Evolutionary conservation across 2,797 vertebrate species (phyloP), one percentile per base, ranked within the genome.

Genomic region (Micropoecilia bifurca): DNA sequence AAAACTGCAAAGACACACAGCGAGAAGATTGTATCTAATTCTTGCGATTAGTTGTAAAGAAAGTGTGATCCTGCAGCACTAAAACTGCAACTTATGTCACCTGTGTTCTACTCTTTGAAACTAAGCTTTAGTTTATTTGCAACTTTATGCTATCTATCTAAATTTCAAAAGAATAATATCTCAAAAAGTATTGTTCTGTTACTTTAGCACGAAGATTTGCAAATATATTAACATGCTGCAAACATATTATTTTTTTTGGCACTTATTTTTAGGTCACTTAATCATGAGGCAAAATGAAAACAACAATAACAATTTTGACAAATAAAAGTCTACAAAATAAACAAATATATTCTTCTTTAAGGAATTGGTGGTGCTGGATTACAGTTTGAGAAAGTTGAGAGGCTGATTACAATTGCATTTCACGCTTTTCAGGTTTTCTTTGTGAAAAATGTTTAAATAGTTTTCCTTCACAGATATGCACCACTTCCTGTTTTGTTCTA

Each of bases 21-120:
- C 30, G 57, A 82, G 83, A 82, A 85, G 71, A 87, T 68, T 76
- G n/a, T 25, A 71, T 50, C 84, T 71, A 16, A 71, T 76, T 33
- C 0, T 74, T 77, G 22, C 4, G 12, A 39, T 16, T 28, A 6
- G 16, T 28, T 61, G 6, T 20, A 18, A 66, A 39, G 33, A 22
- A 36, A 20, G 33, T 66, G 18, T 36, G 33, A 6, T 22, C 22
- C 33, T 66, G 30, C 33, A 68, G 10, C 33, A 22, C 8, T 3
- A 66, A 3, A 66, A 10, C 33, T 20, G 33, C 18, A 48, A 18
- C 22, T 68, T 41, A 25, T 25, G 20, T 1, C 22, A 41, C 41
- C 8, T 63, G 25, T 39, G 2, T 3, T 68, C 4, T 25, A 22
- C 36, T 41, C 36, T 66, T 39, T 10, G 36, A 66, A 39, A 12